phyloP scores from a whole-genome alignment of 2,113 vertebrate genomes.

The Bettongia penicillata region DNA sequence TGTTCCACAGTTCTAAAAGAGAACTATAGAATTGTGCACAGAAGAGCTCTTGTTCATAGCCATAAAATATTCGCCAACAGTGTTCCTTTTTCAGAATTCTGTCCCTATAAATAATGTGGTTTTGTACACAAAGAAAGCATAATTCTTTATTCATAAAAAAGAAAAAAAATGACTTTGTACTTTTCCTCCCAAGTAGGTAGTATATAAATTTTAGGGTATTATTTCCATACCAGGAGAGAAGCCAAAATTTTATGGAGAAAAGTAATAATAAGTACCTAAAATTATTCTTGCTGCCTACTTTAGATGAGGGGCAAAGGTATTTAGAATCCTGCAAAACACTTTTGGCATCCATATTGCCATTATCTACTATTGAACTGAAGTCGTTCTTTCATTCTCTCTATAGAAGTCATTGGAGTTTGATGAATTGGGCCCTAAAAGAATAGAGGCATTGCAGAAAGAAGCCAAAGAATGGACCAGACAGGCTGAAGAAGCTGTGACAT shows the following conservation, averaged over 20 bases:
- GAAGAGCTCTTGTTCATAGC: not conserved
- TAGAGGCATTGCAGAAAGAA: constrained; percentile 90
- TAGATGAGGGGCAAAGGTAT: not conserved
- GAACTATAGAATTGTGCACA: not conserved
- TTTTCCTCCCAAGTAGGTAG: not conserved
- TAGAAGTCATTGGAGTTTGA: constrained; percentile 94
- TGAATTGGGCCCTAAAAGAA: constrained; percentile 92
- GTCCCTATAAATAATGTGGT: not conserved
- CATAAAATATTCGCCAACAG: not conserved
- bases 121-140: not conserved
- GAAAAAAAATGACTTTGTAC: not conserved
- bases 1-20: not conserved
- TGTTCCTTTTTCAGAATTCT: not conserved
- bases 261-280: constrained; percentile 14
- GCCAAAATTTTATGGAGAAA: not conserved
- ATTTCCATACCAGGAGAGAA: not conserved
- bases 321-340: not conserved
- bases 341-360: not conserved
- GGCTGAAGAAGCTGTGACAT: constrained; percentile 89
- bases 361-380: not conserved
- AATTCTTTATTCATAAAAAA: constrained; percentile 5
- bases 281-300: not conserved
- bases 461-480: constrained; percentile 90
- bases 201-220: not conserved
- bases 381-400: constrained; percentile 44